Base-by-base conservation (phyloP, 2,888 invertebrate genomes). In the Smittia sp. region DNA sequence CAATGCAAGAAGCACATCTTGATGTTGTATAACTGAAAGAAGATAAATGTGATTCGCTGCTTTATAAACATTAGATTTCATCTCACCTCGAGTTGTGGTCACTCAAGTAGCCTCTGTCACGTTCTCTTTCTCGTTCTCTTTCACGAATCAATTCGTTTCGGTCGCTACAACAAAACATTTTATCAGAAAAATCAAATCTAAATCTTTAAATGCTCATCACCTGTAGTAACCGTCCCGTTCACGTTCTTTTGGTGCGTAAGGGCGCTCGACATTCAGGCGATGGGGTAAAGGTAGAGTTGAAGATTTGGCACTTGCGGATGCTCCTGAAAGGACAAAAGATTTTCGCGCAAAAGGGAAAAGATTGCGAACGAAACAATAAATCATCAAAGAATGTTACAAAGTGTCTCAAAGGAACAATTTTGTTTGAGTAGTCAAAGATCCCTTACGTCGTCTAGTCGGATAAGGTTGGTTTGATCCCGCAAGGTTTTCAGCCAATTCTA, bases 401-500 rank as follows among this genome's bases (percentile, higher is more conserved):
- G 20, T n/a, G 20, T 66, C 1, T 25, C 15, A 66, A 41, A 73
- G 46, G 27, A 63, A 18, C n/a, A 65, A 74, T 66, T 65, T 69
- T n/a, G n/a, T 62, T 22, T 54, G 63, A 77, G 3, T 41, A 18
- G 58, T 62, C 52, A 66, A 75, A 66, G 68, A 69, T 78, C 81
- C 90, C 92, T 91, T 87, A 94, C 93, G 89, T 87, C 92, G 88
- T 83, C 93, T 86, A 77, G 90, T 86, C 77, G 90, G 91, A 83
- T 93, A 93, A 74, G 93, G 93, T 82, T 91, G 92, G 80, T 88
- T 92, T 77, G 92, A 90, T 79, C 91, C 88, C 77, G 92, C 92
- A 83, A 93, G 85, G 83, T 91, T 93, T 85, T 94, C 93, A 78
- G 91, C 92, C 83, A 91, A 91, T 86, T 93, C 93, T 93, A 84